Conservation (phyloP, 2,113 vertebrate genomes). For the Psammodynastes pulverulentus region DNA sequence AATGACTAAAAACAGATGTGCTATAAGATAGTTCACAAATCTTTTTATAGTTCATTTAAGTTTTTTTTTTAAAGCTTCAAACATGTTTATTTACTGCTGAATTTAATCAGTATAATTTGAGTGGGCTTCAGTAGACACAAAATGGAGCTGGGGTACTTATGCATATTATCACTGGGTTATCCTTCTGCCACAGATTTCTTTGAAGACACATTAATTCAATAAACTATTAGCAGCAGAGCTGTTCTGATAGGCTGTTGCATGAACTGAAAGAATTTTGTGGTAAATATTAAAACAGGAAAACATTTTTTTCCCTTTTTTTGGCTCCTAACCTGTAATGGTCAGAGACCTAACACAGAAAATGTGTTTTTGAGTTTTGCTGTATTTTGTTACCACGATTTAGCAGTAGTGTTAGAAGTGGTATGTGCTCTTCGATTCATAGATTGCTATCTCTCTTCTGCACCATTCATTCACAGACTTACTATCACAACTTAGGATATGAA, state of each 20-base stretch:
- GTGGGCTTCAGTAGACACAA: neutral
- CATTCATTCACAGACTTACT: neutral
- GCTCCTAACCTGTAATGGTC: neutral
- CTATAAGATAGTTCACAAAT: neutral
- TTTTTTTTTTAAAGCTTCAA: neutral
- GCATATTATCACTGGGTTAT: neutral
- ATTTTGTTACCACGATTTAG: neutral
- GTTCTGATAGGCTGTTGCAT: constrained; percentile 39
- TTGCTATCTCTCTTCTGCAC: neutral
- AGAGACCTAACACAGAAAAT: neutral
- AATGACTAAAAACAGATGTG: neutral
- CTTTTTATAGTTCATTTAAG: neutral
- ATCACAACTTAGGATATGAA: neutral
- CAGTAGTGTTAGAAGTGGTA: neutral
- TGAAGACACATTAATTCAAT: constrained; percentile 37
- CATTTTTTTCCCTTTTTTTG: neutral
- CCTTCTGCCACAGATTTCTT: constrained; percentile 7
- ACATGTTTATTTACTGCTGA: neutral
- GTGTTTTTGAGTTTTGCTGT: neutral
- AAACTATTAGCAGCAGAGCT: neutral
- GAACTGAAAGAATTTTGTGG: neutral
- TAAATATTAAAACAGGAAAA: neutral
- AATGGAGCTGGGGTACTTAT: neutral
- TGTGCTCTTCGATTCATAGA: neutral
- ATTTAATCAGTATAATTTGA: neutral